Evolutionary conservation across 2,888 invertebrate genomes (phyloP), one percentile per base, ranked within the genome.

Genomic region (Eristalis pertinax): DNA sequence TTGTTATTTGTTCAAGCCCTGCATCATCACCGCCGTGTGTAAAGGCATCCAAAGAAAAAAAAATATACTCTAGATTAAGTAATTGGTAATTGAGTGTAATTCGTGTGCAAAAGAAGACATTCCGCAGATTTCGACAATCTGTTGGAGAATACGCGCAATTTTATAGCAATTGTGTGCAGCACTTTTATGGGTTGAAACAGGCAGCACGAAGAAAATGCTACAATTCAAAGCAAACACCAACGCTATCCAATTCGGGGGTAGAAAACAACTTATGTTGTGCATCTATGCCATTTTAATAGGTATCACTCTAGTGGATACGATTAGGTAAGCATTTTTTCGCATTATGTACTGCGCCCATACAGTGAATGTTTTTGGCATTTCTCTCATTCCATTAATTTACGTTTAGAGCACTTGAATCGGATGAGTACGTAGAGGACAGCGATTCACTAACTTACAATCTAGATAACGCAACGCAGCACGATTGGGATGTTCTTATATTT

Each of bases 401-500:
- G 70, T 70, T 15, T 24, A 84, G 84, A 63, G 74, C 77, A 69
- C 38, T 82, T 13, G 81, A 75, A 29, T 77, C 81, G 0, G 73
- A 77, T n/a, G 76, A 85, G 24, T 75, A 78, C 10, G 50, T 19
- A 10, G 70, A 62, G 8, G 75, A 77, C 26, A 29, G 73, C 11
- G 75, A 75, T 15, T 43, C 2, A 35, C 32, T 35, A 15, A 60
- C 60, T 24, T n/a, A n/a, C n/a, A 38, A 69, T 22, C 32, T 38
- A 24, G 35, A 74, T 5, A 84, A 88, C 22, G 78, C 63, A 1
- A 69, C 60, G 2, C 87, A 88, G 19, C 89, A 94, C 60, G 94
- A 95, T 13, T 97, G 96, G 95, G 97, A 97, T 91, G 92, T 96
- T 62, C 90, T 97, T 8, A 95, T 97, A 84, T 97, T 96, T 91